Conservation (phyloP, 1,140 invertebrate species). For the Pseudachorutes palmiensis region DNA sequence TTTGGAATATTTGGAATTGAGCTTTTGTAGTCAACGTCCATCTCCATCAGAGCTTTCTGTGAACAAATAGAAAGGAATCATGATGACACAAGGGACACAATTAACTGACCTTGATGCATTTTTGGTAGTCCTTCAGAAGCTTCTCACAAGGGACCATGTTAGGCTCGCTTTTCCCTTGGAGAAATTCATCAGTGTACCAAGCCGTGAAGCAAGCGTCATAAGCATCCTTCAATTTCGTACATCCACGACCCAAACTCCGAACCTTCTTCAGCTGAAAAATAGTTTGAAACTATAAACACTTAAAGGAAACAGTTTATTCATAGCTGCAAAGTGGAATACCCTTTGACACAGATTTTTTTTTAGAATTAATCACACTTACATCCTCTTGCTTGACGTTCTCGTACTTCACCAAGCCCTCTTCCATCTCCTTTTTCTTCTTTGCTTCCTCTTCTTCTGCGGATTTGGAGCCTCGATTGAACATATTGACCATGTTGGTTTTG, state of each 20-base stretch:
- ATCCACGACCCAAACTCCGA: background rate
- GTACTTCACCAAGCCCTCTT: too few species aligned
- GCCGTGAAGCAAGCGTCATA: conserved; percentile 7
- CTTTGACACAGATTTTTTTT: too few species aligned
- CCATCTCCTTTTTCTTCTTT: too few species aligned
- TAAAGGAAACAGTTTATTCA: background rate
- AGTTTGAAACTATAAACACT: background rate
- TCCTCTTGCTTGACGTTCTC: too few species aligned
- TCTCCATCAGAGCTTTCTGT: background rate
- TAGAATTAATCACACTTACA: too few species aligned
- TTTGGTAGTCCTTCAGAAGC: background rate
- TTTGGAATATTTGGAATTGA: too few species aligned
- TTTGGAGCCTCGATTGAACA: too few species aligned
- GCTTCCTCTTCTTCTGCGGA: too few species aligned
- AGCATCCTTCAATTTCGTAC: background rate
- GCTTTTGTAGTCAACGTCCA: too few species aligned
- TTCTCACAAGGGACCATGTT: background rate
- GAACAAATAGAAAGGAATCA: background rate
- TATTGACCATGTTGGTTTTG: too few species aligned
- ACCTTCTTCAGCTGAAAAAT: background rate
- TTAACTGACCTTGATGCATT: background rate
- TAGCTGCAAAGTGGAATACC: too few species aligned
- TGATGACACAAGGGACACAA: background rate
- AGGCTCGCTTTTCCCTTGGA: background rate
- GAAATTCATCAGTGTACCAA: conserved; percentile 4